Conservation (phyloP, 2,113 vertebrate species). For the Rafetus swinhoei region DNA sequence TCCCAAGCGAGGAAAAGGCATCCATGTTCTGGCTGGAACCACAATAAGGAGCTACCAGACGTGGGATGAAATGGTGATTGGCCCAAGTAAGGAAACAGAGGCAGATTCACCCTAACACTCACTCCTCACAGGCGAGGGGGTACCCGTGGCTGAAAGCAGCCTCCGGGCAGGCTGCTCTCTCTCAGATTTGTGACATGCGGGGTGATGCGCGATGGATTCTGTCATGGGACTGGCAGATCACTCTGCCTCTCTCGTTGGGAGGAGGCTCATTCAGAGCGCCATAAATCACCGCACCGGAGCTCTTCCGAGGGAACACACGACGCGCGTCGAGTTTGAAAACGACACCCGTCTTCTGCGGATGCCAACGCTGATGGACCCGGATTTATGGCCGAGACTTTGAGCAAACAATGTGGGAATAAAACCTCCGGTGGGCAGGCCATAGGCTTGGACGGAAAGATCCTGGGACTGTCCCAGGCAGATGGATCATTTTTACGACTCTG, state of each 20-base stretch:
- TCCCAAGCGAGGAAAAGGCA: no score
- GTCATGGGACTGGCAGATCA: background rate
- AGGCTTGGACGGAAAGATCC: slow-evolving; percentile 13
- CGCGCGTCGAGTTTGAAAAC: background rate
- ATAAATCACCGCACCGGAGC: background rate
- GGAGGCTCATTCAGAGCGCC: background rate
- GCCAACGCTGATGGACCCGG: no score
- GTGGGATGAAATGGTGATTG: no score
- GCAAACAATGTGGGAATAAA: slow-evolving; percentile 12
- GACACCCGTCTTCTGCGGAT: background rate
- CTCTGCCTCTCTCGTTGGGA: background rate
- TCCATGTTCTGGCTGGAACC: no score
- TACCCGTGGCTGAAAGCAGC: no score
- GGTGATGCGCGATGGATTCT: background rate
- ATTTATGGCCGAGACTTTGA: background rate
- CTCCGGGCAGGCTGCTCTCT: background rate
- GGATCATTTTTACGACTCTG: slow-evolving; percentile 61
- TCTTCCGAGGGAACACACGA: background rate
- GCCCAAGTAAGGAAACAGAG: no score
- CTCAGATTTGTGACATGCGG: background rate
- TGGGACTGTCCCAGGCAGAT: slow-evolving; percentile 33
- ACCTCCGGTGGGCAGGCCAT: accelerated
- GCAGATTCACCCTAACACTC: no score
- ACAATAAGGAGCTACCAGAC: no score
- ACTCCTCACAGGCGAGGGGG: no score